phyloP scores from a whole-genome alignment of 2,888 invertebrate species.

The Sphaerophoria rueppellii region DNA sequence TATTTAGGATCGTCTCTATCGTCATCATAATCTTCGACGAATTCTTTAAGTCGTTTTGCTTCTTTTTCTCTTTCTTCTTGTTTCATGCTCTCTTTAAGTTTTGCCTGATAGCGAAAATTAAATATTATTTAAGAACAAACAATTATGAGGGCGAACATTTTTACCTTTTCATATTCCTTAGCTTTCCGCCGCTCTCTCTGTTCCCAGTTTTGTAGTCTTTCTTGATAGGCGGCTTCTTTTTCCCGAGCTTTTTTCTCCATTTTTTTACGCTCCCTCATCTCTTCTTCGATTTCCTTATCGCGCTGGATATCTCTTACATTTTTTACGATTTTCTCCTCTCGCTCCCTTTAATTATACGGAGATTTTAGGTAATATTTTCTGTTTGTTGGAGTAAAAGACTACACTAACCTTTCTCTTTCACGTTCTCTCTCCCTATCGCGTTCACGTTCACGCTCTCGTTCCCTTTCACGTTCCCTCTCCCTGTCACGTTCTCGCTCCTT shows the following conservation, averaged over 20 bases:
- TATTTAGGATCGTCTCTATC: constrained; percentile 98
- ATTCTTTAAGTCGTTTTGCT: constrained; percentile 96
- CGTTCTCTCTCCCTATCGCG: constrained; percentile 83
- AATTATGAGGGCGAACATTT: constrained; percentile 22
- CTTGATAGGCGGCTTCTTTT: constrained; percentile 98
- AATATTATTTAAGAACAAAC: constrained; percentile 5
- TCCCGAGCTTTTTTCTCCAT: constrained; percentile 95
- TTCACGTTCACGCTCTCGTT: constrained; percentile 85
- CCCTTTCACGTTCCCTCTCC: constrained; percentile 84
- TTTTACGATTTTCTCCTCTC: constrained; percentile 83
- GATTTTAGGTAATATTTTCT: background rate
- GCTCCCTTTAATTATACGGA: constrained; percentile 76
- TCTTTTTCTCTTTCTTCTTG: constrained; percentile 95
- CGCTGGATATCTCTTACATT: constrained; percentile 86
- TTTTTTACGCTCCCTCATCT: constrained; percentile 94
- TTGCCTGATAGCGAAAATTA: constrained; percentile 82
- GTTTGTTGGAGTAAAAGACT: background rate
- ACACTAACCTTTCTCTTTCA: constrained; percentile 71
- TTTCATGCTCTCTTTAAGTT: constrained; percentile 91
- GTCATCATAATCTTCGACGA: constrained; percentile 99
- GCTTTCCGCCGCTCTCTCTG: constrained; percentile 93
- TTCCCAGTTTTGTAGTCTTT: constrained; percentile 92
- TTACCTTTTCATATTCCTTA: constrained; percentile 91
- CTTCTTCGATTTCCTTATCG: constrained; percentile 95
- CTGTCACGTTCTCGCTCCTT: constrained; percentile 83